Base-by-base conservation (phyloP, 2,113 vertebrate genomes). In the Pelodiscus sinensis region DNA sequence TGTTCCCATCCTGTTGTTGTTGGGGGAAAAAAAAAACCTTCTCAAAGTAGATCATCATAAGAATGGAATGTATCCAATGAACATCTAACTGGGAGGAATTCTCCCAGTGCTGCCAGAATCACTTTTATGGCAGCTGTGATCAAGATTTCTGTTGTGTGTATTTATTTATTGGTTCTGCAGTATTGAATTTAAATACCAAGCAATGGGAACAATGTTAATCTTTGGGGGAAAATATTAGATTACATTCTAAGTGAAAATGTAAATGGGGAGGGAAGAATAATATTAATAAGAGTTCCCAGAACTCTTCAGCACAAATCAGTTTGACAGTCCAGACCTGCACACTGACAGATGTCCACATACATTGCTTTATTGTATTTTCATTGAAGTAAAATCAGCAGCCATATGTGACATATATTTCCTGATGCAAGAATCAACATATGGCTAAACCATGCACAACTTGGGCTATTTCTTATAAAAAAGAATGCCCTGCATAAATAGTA, bases 111-210 rank as follows among this genome's bases (percentile, higher is more conserved):
- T 95, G 95, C 93, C 93, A 94, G 82, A 92, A 89, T 35, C 62
- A 58, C 19, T 94, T 77, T 95, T 91, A 77, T 77, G 92, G 94
- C 90, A 96, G 89, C 86, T 91, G 89, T 86, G 86, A 95, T 93
- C 71, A 91, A 0, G 6, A 86, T 89, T 54, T 2, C 0, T 19
- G 82, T 89, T 89, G 29, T 85, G 60, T 82, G 54, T 77, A 75
- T 83, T 91, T 92, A 51, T 57, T 94, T 96, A 55, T 92, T 96
- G 94, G 81, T 84, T 94, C 86, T 88, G 77, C 71, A 81, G 51
- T 24, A 62, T 29, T 90, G 35, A 60, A 54, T 81, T 92, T 81
- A 84, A 71, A 79, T 81, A 88, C 3, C 75, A 57, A 38, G 77
- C 89, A 44, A 81, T 0, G 35, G 65, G n/a, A 71, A 0, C 19